A percentile compares a stretch with the other conserved stretches of the same genome.
phyloP scores from a whole-genome alignment of 2,888 invertebrate genomes.

The Tipula vernalis region DNA sequence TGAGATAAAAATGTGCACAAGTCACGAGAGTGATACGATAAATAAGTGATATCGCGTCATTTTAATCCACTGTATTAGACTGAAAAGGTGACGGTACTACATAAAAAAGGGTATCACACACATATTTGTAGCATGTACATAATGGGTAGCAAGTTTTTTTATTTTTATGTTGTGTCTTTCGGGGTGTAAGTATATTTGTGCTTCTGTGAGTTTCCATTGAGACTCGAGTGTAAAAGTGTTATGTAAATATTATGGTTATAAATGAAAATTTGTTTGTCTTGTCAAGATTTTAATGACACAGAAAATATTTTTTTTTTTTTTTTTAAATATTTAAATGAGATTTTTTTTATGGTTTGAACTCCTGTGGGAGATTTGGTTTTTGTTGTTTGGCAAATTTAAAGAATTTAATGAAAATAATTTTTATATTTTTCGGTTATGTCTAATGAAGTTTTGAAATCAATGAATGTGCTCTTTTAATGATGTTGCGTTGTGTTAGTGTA shows the following conservation, averaged over 20 bases:
- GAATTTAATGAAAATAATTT: background rate
- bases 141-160: background rate
- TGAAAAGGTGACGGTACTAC: background rate
- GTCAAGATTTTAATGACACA: background rate
- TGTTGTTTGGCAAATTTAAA: background rate
- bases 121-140: background rate
- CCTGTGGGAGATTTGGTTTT: background rate
- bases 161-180: background rate
- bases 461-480: background rate
- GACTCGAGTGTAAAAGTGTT: background rate
- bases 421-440: background rate
- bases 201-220: background rate
- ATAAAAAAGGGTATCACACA: background rate
- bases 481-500: background rate
- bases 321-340: background rate
- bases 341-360: background rate
- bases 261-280: slow-evolving; percentile 4
- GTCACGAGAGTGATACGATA: background rate
- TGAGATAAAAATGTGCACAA: background rate
- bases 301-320: background rate
- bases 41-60: background rate
- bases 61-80: background rate
- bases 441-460: background rate
- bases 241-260: background rate
- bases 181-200: background rate